These are phyloP conservation scores for Fistularia tabacaria DNA, from an alignment of 2,797 vertebrate genomes.

Conservation along the genomic window DNA sequence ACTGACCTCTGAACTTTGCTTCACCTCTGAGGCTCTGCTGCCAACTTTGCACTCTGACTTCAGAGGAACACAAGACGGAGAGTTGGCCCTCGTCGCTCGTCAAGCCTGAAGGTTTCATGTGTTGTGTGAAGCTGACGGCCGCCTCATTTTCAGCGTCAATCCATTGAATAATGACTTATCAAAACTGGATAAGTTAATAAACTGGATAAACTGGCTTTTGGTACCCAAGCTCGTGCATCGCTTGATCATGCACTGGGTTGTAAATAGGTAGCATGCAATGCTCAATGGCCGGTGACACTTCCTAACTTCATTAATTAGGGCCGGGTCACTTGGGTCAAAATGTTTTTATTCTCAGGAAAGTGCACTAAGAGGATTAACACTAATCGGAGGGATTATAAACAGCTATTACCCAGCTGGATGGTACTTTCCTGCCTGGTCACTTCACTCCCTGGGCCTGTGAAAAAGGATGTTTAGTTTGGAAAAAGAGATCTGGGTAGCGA, in stretches of 20 bases:
- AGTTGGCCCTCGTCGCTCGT: conserved; percentile 47
- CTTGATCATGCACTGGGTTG: conserved; percentile 5
- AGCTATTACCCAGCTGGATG: conserved; percentile 55
- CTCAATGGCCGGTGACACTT: conserved; percentile 22
- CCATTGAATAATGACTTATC: conserved; percentile 25
- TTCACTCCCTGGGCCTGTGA: conserved; percentile 41
- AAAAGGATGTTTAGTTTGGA: conserved; percentile 66
- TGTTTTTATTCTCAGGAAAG: conserved; percentile 67
- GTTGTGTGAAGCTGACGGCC: conserved; percentile 24
- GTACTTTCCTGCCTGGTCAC: conserved; percentile 46
- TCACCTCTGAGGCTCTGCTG: conserved; percentile 56
- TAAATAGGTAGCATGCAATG: conserved; percentile 7
- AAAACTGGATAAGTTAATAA: too few relatives aligned
- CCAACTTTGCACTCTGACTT: conserved; percentile 54
- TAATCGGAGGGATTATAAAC: conserved; percentile 69
- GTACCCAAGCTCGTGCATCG: background rate
- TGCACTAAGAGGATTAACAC: conserved; percentile 63
- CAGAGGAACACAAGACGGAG: conserved; percentile 63
- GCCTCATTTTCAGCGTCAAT: conserved; percentile 14
- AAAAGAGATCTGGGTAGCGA: conserved; percentile 51
- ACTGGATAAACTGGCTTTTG: too few relatives aligned
- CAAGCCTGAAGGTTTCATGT: conserved; percentile 34
- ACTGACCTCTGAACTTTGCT: conserved; percentile 67
- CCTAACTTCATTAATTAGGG: conserved; percentile 63
- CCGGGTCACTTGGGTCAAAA: conserved; percentile 61